Percentiles rank a stretch among this genome's conserved stretches.
phyloP scores from a whole-genome alignment of 1,140 invertebrate genomes.

The Calephelis nemesis region DNA sequence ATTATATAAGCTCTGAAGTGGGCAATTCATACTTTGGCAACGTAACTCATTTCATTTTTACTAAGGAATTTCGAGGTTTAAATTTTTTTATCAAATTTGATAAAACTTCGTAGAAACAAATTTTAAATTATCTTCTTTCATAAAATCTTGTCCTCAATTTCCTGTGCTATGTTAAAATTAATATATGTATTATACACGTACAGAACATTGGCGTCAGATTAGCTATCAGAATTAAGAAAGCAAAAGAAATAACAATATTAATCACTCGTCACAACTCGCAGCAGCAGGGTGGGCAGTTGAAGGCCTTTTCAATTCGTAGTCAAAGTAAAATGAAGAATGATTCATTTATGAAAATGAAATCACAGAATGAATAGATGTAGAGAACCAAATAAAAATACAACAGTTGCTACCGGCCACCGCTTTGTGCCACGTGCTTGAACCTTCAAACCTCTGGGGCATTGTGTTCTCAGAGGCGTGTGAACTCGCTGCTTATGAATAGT shows the following conservation, averaged over 20 bases:
- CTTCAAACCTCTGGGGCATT: constrained; percentile 35
- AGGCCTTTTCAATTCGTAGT: constrained; percentile 60
- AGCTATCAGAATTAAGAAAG: constrained; percentile 50
- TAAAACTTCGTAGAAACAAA: too few species aligned
- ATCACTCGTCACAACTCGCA: constrained; percentile 64
- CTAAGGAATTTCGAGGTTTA: too few species aligned
- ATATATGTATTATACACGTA: too few species aligned
- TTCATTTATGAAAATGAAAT: constrained; percentile 77
- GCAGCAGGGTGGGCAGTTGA: constrained; percentile 68
- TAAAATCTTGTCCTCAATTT: too few species aligned
- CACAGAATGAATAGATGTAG: constrained; percentile 72
- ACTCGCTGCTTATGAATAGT: constrained; percentile 7
- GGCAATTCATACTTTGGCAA: too few species aligned
- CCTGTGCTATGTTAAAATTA: too few species aligned
- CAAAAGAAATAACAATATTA: constrained; percentile 75
- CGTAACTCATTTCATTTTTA: too few species aligned
- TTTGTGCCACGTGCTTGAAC: constrained; percentile 47
- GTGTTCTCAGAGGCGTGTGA: constrained; percentile 22
- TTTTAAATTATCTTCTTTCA: too few species aligned
- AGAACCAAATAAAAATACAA: constrained; percentile 52
- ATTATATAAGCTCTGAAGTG: too few species aligned
- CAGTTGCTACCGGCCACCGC: constrained; percentile 60
- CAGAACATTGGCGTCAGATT: background rate
- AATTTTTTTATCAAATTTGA: too few species aligned
- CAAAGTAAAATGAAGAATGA: constrained; percentile 75